These are phyloP conservation scores for Atlantisia rogersi DNA, from an alignment of 2,113 vertebrate genomes.

Conservation along the genomic window DNA sequence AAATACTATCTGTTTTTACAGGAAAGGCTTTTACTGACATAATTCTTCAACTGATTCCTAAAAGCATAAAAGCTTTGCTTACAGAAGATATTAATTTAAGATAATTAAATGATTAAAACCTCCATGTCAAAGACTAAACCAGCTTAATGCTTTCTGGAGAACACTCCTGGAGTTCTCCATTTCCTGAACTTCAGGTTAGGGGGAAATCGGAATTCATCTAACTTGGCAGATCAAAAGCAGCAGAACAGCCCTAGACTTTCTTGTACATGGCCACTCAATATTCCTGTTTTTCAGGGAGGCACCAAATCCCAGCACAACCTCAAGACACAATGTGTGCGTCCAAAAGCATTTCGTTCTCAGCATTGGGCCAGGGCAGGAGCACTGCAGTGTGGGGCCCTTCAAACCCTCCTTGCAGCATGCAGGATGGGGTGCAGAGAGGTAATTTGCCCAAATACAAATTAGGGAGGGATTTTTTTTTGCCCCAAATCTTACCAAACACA, in stretches of 20 bases:
- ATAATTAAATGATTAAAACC: constrained; percentile 52
- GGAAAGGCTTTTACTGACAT: background rate
- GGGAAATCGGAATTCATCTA: background rate
- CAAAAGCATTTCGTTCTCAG: accelerated
- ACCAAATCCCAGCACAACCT: background rate
- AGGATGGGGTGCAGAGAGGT: background rate
- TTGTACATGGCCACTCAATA: background rate
- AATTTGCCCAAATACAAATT: background rate
- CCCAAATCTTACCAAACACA: background rate
- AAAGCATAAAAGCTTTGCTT: constrained; percentile 35
- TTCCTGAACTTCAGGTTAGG: constrained; percentile 58
- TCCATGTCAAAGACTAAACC: constrained; percentile 26
- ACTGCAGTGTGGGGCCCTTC: accelerated
- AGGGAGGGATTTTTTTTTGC: background rate
- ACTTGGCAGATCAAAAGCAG: background rate
- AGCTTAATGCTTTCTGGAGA: constrained; percentile 30
- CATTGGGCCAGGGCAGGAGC: background rate
- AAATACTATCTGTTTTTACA: background rate
- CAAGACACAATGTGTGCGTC: background rate
- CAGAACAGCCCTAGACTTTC: background rate
- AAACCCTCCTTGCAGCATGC: accelerated
- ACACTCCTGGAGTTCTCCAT: background rate
- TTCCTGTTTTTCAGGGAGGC: background rate
- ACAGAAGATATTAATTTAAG: constrained; percentile 40
- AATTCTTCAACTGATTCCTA: background rate